A percentile compares a stretch with the other conserved stretches of the same genome.
Evolutionary conservation across 2,888 invertebrate species (phyloP).

Genomic region (Hypomecis atomaria): DNA sequence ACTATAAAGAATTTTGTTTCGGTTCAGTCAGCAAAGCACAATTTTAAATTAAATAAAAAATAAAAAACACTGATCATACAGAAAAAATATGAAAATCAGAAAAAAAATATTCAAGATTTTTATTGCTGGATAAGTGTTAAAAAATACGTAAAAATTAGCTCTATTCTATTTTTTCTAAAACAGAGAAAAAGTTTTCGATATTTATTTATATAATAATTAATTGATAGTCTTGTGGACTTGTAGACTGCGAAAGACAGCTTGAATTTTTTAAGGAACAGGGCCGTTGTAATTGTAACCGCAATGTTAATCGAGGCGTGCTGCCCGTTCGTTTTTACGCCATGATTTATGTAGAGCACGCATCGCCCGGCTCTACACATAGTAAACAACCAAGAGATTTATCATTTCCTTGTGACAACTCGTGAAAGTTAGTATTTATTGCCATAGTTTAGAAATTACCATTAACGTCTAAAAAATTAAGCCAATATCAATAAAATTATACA

Average conservation of each 20-base stretch:
- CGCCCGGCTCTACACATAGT: slow-evolving; percentile 21
- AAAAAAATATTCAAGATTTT: too few relatives aligned
- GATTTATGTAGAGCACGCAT: slow-evolving; percentile 41
- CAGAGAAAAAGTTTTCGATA: too few relatives aligned
- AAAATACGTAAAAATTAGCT: too few relatives aligned
- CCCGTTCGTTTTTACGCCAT: slow-evolving; percentile 37
- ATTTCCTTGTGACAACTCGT: slow-evolving; percentile 29
- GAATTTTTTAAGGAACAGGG: slow-evolving; percentile 1
- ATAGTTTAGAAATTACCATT: slow-evolving; percentile 13
- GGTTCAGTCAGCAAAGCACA: too few relatives aligned
- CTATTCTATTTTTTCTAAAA: too few relatives aligned
- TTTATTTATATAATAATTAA: too few relatives aligned
- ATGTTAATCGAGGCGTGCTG: slow-evolving; percentile 41
- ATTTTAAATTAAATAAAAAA: too few relatives aligned
- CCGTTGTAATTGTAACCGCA: slow-evolving; percentile 20
- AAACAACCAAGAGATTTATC: slow-evolving; percentile 38
- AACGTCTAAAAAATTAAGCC: neutral
- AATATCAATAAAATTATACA: too few relatives aligned
- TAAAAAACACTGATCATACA: too few relatives aligned
- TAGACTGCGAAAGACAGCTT: slow-evolving; percentile 2
- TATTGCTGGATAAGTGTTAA: too few relatives aligned
- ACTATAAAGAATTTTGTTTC: too few relatives aligned
- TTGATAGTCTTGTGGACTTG: slow-evolving; percentile 2
- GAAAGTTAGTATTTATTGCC: slow-evolving; percentile 20
- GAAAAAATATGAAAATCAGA: too few relatives aligned